Evolutionary conservation across 92 coral and sea anemone species (phyloP).

Genomic region (Micromussa lordhowensis): DNA sequence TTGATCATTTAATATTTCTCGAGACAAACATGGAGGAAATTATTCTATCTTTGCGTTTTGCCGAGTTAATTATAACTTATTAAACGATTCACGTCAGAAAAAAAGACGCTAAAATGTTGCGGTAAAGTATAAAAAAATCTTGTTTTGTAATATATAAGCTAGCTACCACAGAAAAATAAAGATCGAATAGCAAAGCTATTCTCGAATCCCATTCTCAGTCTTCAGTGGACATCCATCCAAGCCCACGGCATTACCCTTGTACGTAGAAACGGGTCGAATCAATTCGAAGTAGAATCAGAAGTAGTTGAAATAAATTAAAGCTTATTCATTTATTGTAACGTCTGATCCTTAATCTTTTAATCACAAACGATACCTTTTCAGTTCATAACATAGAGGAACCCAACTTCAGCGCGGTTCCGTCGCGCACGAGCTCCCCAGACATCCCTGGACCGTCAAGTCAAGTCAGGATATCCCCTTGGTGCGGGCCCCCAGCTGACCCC

Average conservation of each 20-base stretch:
- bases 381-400: background rate
- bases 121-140: too few species aligned
- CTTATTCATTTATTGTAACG: too few species aligned
- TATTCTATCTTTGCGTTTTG: background rate
- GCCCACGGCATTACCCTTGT: background rate
- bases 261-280: background rate
- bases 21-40: background rate
- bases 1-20: background rate
- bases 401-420: background rate
- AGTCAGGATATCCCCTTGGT: background rate
- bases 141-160: background rate
- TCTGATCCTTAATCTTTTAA: too few species aligned
- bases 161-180: background rate
- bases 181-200: background rate
- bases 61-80: background rate
- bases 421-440: constrained; percentile 18
- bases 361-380: background rate
- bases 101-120: too few species aligned
- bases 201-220: background rate
- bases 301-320: too few species aligned
- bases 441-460: constrained; percentile 19
- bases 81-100: too few species aligned
- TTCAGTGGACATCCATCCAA: background rate
- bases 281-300: too few species aligned
- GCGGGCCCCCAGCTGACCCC: constrained; percentile 1